Conservation (phyloP, 2,797 vertebrate species). For the Neosilurus hyrtlii region DNA sequence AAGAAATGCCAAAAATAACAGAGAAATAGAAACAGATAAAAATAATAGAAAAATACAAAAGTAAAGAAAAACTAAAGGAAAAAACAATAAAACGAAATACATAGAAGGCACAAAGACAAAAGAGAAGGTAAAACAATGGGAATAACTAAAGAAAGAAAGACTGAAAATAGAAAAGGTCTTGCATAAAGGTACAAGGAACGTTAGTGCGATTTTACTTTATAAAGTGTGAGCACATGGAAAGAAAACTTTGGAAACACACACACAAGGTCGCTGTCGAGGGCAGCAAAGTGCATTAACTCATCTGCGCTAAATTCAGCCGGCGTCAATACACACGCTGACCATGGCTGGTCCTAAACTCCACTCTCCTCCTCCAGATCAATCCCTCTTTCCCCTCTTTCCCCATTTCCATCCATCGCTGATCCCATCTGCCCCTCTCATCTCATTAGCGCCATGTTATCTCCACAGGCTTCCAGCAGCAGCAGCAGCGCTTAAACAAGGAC, state of each 20-base stretch:
- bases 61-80: no score
- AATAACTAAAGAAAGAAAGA: background rate
- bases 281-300: slow-evolving; percentile 45
- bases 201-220: no score
- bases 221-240: slow-evolving; percentile 7
- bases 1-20: no score
- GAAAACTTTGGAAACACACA: slow-evolving; percentile 30
- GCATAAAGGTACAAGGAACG: no score
- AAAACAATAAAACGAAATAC: no score
- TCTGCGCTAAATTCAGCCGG: slow-evolving; percentile 42
- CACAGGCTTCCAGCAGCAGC: slow-evolving; percentile 9
- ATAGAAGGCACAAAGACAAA: no score
- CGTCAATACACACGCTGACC: slow-evolving; percentile 39
- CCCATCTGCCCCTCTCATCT: slow-evolving; percentile 25
- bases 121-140: no score
- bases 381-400: slow-evolving; percentile 23
- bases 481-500: slow-evolving; percentile 33
- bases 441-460: slow-evolving; percentile 27
- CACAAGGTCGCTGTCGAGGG: slow-evolving; percentile 21
- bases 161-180: background rate
- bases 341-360: slow-evolving; percentile 24
- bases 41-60: no score
- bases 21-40: rapidly evolving
- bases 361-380: slow-evolving; percentile 50
- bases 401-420: slow-evolving; percentile 17